Conservation (phyloP, 2,888 invertebrate genomes). For the Spialia ferax region DNA sequence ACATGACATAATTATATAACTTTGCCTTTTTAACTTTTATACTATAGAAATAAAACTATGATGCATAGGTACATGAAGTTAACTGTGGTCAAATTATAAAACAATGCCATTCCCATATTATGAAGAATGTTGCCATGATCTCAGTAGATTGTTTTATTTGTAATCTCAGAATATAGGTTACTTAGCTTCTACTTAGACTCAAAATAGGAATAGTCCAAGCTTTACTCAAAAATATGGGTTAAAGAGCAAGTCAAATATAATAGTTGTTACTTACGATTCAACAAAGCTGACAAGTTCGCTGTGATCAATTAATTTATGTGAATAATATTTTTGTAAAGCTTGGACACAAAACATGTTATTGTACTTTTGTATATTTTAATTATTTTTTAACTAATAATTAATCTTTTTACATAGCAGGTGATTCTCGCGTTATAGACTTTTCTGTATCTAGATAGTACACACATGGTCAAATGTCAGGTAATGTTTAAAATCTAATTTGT, state of each 20-base stretch:
- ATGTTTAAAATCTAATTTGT: too few species aligned
- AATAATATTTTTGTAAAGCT: constrained; percentile 36
- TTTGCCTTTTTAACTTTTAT: constrained; percentile 35
- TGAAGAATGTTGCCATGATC: constrained; percentile 30
- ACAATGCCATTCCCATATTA: constrained; percentile 36
- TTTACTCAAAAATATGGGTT: constrained; percentile 37
- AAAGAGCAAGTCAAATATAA: constrained; percentile 30
- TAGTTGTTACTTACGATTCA: constrained; percentile 46
- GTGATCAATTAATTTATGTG: constrained; percentile 50
- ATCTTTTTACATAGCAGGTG: constrained; percentile 5
- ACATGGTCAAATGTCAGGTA: too few species aligned
- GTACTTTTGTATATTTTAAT: neutral
- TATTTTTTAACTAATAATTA: constrained; percentile 1
- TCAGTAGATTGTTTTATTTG: constrained; percentile 36
- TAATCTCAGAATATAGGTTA: constrained; percentile 37
- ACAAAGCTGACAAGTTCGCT: constrained; percentile 58
- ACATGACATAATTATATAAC: constrained; percentile 5
- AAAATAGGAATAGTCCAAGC: constrained; percentile 30
- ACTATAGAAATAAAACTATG: constrained; percentile 13
- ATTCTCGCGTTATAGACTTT: too few species aligned
- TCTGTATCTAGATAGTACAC: too few species aligned
- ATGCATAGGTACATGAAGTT: constrained; percentile 24
- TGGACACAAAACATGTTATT: constrained; percentile 26
- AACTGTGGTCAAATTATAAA: constrained; percentile 28
- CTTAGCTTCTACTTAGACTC: constrained; percentile 24